Conservation (phyloP, 2,797 vertebrate species). For the Phataginus tetradactyla region DNA sequence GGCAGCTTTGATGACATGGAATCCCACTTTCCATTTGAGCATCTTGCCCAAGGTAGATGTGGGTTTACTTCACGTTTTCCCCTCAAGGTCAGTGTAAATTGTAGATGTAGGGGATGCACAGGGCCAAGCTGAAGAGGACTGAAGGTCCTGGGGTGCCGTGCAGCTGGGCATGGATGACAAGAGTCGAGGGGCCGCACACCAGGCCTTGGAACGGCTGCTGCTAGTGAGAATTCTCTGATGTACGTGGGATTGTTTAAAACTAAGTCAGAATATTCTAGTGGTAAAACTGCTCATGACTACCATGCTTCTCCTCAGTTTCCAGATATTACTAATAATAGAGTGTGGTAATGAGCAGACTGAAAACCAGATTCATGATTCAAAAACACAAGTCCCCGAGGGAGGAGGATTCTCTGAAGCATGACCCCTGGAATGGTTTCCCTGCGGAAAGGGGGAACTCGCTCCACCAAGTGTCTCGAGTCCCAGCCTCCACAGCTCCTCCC, state of each 20-base stretch:
- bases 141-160: background rate
- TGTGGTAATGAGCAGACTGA: constrained; percentile 10
- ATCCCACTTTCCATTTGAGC: background rate
- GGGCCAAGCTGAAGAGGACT: background rate
- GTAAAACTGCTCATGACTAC: constrained; percentile 25
- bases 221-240: background rate
- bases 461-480: background rate
- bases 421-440: background rate
- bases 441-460: background rate
- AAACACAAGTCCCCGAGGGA: constrained; percentile 21
- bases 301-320: constrained; percentile 36
- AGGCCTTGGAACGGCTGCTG: background rate
- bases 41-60: background rate
- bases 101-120: background rate
- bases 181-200: background rate
- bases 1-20: background rate
- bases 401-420: constrained; percentile 20
- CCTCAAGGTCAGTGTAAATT: background rate
- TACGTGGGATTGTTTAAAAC: background rate
- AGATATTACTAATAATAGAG: constrained; percentile 53
- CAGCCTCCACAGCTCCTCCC: background rate
- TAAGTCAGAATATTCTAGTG: constrained; percentile 5
- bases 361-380: constrained; percentile 38
- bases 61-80: background rate
- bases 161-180: background rate